A percentile compares a stretch with the other conserved stretches of the same genome.
Conservation (phyloP, 2,113 vertebrate species). For the Phoenicopterus ruber region DNA sequence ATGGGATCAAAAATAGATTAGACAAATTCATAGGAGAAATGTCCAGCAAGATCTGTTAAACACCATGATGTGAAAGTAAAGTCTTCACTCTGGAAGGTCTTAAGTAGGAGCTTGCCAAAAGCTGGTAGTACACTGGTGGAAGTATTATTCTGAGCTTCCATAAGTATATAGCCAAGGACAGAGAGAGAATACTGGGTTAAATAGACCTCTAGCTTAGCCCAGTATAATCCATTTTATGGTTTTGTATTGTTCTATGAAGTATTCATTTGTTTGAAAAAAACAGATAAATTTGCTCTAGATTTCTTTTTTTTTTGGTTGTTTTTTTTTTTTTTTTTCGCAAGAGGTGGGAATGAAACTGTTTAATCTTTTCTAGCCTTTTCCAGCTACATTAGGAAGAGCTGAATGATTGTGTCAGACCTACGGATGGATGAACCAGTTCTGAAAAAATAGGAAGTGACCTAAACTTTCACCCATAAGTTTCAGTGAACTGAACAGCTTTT, state of each 20-base stretch:
- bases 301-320: background rate
- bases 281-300: background rate
- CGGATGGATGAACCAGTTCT: background rate
- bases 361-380: background rate
- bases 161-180: background rate
- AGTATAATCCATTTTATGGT: background rate
- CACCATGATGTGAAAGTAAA: background rate
- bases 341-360: background rate
- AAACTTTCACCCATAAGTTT: background rate
- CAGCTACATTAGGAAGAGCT: background rate
- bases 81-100: background rate
- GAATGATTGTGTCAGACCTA: background rate
- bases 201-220: background rate
- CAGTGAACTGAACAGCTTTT: background rate
- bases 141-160: background rate
- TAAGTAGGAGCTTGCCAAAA: background rate
- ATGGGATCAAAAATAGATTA: constrained; percentile 33
- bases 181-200: background rate
- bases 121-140: background rate
- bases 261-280: background rate
- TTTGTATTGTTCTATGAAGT: background rate
- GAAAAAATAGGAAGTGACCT: background rate
- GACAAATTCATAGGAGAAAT: background rate
- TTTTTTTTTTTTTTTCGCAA: background rate
- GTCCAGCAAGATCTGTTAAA: background rate